Percentiles rank a stretch among this genome's conserved stretches.
Conservation (phyloP, 30 jellyfish, hydroid and myxozoan genomes). For the Cassiopea xamachana region DNA sequence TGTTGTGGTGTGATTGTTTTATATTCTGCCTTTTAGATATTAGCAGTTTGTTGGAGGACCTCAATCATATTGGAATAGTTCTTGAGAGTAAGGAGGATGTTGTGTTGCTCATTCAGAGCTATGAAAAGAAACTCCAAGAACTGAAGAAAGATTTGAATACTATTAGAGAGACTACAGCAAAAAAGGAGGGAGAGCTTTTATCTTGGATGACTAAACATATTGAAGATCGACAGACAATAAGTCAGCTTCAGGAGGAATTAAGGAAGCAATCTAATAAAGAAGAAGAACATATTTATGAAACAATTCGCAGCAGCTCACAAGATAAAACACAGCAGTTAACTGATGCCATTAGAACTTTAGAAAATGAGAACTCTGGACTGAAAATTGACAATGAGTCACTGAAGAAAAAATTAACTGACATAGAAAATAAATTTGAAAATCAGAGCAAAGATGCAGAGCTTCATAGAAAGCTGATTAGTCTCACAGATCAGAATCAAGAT, state of each 20-base stretch:
- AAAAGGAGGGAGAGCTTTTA: conserved; percentile 1
- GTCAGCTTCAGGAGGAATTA: neutral
- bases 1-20: too few relatives aligned
- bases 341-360: neutral
- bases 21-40: neutral
- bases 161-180: neutral
- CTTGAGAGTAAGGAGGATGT: conserved; percentile 9
- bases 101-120: neutral
- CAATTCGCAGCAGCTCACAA: neutral
- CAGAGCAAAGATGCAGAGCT: neutral
- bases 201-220: conserved; percentile 11
- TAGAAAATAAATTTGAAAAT: neutral
- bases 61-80: conserved; percentile 12
- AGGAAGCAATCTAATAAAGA: neutral
- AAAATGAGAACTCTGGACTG: conserved; percentile 5
- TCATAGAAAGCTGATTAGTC: neutral
- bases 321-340: neutral
- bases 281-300: neutral
- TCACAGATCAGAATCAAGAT: neutral
- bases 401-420: neutral
- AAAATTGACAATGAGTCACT: neutral
- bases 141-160: conserved; percentile 12
- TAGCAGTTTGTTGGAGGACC: neutral
- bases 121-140: conserved; percentile 16
- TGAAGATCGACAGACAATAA: conserved; percentile 20